Evolutionary conservation across 2,797 vertebrate species (phyloP), one percentile per base, ranked within the genome.

Genomic region (Pseudomugil tenellus): DNA sequence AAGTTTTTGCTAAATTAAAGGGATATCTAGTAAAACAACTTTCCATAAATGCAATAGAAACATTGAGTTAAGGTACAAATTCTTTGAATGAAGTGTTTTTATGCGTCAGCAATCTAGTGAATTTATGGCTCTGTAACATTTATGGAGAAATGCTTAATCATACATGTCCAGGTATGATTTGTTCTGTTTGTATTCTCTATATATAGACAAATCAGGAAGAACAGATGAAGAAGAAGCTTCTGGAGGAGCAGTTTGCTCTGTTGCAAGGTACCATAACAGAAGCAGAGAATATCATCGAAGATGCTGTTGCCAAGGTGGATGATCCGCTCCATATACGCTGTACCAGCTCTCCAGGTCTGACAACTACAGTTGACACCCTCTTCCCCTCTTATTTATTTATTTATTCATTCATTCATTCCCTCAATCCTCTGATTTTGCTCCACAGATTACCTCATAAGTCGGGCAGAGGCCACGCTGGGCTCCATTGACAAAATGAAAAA

Each of bases 251-350:
- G 93, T 97, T 98, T 2, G 52, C 80, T 1, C 83, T 98, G 82
- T 88, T 99, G 59, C 95, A 93, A 84, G 92, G 94, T 1, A 95
- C 96, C 0, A 93, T 96, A 4, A 58, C 80, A 0, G 97, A 98
- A 89, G 97, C 96, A 0, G 95, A 97, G 79, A 88, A 59, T 84
- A 98, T 97, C 80, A 93, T 99, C 65, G 94, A 88, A 51, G 97
- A 99, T 0, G 97, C 98, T 0, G 79, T 96, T 26, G 92, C 92
- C 82, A 97, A 95, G 59, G 89, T 98, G 77, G 97, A 98, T 0
- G 97, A 99, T 77, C 97, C 98, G 0, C 87, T 98, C 74, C 97
- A 98, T 46, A 51, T 99, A 58, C 95, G 96, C 82, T 98, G 96
- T 88, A 98, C 97, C 90, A 97, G 97, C 89, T 98, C 97, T 62